Conservation (phyloP, 2,113 vertebrate species). For the Glaucomys volans region DNA sequence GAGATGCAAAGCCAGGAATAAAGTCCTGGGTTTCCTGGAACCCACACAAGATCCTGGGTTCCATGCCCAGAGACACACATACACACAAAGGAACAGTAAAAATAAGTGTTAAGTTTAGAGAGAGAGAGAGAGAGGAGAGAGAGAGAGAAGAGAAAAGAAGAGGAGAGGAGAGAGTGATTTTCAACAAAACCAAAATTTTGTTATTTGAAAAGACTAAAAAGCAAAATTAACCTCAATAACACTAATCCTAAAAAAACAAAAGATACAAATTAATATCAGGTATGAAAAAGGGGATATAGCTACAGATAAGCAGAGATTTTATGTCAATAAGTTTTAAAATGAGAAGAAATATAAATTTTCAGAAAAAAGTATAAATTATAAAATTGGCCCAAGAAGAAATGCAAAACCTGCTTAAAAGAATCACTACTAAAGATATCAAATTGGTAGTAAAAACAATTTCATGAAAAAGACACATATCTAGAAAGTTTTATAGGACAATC, state of each 20-base stretch:
- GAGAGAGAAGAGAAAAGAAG: too few species aligned
- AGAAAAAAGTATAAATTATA: not conserved
- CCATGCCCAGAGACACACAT: not conserved
- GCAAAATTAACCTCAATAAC: constrained; percentile 32
- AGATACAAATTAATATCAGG: not conserved
- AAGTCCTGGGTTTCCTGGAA: too few species aligned
- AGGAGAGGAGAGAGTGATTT: not conserved
- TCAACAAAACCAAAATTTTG: constrained; percentile 8
- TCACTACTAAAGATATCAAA: not conserved
- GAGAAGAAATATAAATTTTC: not conserved
- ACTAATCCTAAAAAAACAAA: not conserved
- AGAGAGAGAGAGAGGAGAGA: not conserved
- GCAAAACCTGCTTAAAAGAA: not conserved
- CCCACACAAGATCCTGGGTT: not conserved
- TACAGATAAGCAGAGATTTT: not conserved
- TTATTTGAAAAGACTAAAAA: constrained; percentile 21
- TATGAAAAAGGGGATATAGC: not conserved
- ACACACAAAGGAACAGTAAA: not conserved
- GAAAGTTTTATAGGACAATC: not conserved
- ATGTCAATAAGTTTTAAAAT: constrained; percentile 50
- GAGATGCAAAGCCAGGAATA: not conserved
- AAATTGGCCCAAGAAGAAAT: constrained; percentile 34
- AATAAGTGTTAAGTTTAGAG: not conserved
- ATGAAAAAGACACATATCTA: not conserved
- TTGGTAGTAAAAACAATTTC: not conserved